Conservation (phyloP, 1,140 invertebrate species). For the Oncopeltus fasciatus region DNA sequence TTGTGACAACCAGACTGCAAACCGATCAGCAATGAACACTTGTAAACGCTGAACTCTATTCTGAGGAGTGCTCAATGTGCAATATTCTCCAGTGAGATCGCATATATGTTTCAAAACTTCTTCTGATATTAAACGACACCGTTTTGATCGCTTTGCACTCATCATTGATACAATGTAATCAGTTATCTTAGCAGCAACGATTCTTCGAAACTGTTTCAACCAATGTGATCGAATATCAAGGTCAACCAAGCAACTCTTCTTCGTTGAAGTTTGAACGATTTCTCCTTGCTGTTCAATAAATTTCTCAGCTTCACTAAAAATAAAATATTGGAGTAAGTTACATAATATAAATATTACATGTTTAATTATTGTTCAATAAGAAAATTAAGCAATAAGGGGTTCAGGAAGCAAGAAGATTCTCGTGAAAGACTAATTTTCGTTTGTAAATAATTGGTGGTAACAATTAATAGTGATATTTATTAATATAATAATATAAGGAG, state of each 20-base stretch:
- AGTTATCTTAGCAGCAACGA: slow-evolving; percentile 15
- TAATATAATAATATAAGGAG: too few relatives aligned
- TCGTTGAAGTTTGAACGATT: background rate
- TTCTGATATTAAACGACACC: slow-evolving; percentile 15
- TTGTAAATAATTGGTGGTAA: too few relatives aligned
- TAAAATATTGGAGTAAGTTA: too few relatives aligned
- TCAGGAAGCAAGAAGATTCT: too few relatives aligned
- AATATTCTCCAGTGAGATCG: slow-evolving; percentile 13
- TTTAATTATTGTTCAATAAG: background rate
- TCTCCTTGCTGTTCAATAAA: slow-evolving; percentile 15
- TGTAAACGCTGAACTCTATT: slow-evolving; percentile 13
- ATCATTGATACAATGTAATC: slow-evolving; percentile 17
- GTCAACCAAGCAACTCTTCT: background rate
- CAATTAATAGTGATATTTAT: too few relatives aligned
- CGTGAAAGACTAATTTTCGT: too few relatives aligned
- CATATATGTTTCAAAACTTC: slow-evolving; percentile 11
- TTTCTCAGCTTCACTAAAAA: slow-evolving; percentile 18
- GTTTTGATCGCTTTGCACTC: slow-evolving; percentile 5
- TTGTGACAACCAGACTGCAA: slow-evolving; percentile 15
- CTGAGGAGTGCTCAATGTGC: slow-evolving; percentile 13
- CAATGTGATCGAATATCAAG: slow-evolving; percentile 11
- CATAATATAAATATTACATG: background rate
- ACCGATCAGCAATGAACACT: slow-evolving; percentile 11
- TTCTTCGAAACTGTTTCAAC: slow-evolving; percentile 14
- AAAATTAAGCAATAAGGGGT: too few relatives aligned